phyloP scores from a whole-genome alignment of 2,797 vertebrate species.

The Siniperca scherzeri region DNA sequence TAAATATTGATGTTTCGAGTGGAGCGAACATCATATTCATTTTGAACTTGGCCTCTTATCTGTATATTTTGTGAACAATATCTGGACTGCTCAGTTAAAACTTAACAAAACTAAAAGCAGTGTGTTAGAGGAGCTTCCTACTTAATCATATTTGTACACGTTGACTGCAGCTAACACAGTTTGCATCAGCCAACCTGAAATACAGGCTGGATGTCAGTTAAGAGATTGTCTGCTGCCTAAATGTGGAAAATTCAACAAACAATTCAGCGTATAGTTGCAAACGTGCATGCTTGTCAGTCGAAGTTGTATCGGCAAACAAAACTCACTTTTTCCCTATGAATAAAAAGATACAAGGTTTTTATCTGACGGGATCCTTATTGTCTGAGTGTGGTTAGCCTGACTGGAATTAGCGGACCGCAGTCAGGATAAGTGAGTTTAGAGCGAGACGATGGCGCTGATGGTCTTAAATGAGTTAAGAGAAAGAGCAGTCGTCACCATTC shows the following conservation, averaged over 20 bases:
- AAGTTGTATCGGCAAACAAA: too few relatives aligned
- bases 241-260: neutral
- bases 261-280: neutral
- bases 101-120: neutral
- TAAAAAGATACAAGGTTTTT: neutral
- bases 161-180: neutral
- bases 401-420: neutral
- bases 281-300: neutral
- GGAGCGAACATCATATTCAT: neutral
- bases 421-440: constrained; percentile 25
- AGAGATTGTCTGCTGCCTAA: neutral
- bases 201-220: neutral
- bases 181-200: neutral
- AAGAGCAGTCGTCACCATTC: neutral
- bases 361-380: neutral
- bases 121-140: neutral
- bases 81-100: neutral
- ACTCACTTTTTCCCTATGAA: too few relatives aligned
- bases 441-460: neutral
- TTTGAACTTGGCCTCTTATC: neutral
- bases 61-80: neutral
- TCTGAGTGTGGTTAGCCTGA: constrained; percentile 11
- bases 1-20: neutral
- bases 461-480: constrained; percentile 10
- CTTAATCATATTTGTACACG: neutral